Conservation (phyloP, 1,140 invertebrate genomes). For the Tetramorium parvispinum region DNA sequence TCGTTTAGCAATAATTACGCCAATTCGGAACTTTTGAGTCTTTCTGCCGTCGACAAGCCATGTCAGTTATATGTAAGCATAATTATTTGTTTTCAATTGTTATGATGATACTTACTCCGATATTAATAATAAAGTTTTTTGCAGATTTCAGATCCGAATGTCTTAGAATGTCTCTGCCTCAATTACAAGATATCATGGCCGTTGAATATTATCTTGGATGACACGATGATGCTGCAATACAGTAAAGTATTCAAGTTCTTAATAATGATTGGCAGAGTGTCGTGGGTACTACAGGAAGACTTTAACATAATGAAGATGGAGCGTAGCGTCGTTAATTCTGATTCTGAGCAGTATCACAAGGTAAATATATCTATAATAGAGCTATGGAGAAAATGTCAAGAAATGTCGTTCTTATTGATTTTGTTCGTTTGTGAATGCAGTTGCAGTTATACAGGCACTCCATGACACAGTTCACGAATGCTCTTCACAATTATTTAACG, state of each 20-base stretch:
- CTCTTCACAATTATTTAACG: constrained; percentile 90
- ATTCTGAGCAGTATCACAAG: constrained; percentile 81
- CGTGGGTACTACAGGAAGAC: constrained; percentile 90
- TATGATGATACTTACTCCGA: background rate
- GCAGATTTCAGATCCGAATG: constrained; percentile 87
- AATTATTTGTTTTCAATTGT: background rate
- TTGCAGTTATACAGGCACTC: constrained; percentile 90
- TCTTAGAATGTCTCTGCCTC: constrained; percentile 89
- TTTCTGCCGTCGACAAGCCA: constrained; percentile 78
- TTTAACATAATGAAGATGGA: constrained; percentile 85
- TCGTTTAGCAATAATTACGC: constrained; percentile 80
- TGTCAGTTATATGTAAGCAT: constrained; percentile 76
- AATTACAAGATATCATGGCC: constrained; percentile 91
- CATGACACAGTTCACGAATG: constrained; percentile 90
- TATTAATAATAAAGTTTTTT: constrained; percentile 33
- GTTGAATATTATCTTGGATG: constrained; percentile 91
- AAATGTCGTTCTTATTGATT: background rate
- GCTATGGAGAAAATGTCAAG: background rate
- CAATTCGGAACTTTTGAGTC: constrained; percentile 80
- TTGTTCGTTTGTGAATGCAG: constrained; percentile 56
- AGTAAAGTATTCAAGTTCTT: constrained; percentile 91
- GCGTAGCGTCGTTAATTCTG: constrained; percentile 73
- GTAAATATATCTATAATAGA: constrained; percentile 56
- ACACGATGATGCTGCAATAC: constrained; percentile 89
- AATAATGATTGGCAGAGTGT: constrained; percentile 90